phyloP scores from a whole-genome alignment of 2,113 vertebrate genomes.

The Marmota monax region DNA sequence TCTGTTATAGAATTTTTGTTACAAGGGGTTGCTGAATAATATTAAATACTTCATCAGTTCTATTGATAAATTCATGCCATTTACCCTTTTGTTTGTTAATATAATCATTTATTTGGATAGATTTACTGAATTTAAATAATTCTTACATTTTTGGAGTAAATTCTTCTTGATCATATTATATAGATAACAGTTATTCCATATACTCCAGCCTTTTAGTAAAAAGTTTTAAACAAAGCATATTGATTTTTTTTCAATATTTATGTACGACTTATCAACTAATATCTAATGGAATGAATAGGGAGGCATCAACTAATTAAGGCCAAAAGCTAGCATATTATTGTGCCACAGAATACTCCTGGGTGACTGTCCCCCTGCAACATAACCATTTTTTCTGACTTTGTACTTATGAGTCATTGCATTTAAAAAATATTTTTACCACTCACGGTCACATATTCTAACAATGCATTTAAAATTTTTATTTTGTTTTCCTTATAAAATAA shows the following conservation, averaged over 20 bases:
- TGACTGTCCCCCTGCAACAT: not conserved
- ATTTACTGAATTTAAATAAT: slow-evolving; percentile 33
- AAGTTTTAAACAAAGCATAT: not conserved
- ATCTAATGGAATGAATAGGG: not conserved
- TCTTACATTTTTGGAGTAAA: not conserved
- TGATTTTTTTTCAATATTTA: not conserved
- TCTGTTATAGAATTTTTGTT: slow-evolving; percentile 11
- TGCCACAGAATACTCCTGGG: not conserved
- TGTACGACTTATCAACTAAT: not conserved
- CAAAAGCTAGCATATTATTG: not conserved
- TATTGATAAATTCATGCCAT: not conserved
- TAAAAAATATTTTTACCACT: not conserved
- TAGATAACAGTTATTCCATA: not conserved
- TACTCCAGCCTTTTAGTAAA: not conserved
- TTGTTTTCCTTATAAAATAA: not conserved
- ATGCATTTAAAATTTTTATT: not conserved
- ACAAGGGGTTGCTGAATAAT: not conserved
- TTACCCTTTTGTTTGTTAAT: not conserved
- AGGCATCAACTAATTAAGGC: not conserved
- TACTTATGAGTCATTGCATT: not conserved
- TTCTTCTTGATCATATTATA: not conserved
- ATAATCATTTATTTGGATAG: not conserved
- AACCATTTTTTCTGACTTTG: too few species aligned
- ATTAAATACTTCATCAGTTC: not conserved
- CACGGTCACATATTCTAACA: not conserved